phyloP scores from a whole-genome alignment of 64 coral and sea anemone species.

The Dendronephthya gigantea region DNA sequence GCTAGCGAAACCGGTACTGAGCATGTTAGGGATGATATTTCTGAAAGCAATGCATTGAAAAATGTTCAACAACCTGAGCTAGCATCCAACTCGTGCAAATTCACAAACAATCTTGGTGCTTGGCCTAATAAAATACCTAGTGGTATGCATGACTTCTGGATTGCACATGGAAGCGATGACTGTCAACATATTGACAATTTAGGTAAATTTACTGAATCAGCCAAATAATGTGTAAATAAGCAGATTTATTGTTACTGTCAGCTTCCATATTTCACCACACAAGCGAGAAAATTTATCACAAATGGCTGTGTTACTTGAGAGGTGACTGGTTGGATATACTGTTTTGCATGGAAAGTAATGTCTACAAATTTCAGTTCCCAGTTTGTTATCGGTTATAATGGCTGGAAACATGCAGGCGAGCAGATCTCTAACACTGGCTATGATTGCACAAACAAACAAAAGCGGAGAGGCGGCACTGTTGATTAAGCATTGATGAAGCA shows the following conservation, averaged over 20 bases:
- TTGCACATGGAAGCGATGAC: conserved; percentile 7
- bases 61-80: not conserved
- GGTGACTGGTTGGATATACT: no score
- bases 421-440: not conserved
- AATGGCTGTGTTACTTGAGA: no score
- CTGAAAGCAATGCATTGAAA: no score
- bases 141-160: not conserved
- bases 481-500: conserved; percentile 1
- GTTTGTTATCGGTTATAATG: conserved; percentile 3
- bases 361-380: not conserved
- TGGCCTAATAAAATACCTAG: not conserved
- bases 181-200: no score
- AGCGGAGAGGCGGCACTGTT: not conserved
- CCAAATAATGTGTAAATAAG: no score
- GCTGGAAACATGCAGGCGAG: conserved; percentile 1
- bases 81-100: not conserved
- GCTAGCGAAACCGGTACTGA: not conserved
- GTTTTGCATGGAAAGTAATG: not conserved
- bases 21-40: not conserved
- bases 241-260: no score
- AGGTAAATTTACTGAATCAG: no score
- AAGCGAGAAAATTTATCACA: no score
- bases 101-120: conserved; percentile 3
- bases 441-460: not conserved
- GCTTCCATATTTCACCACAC: not conserved